A percentile compares a stretch with the other conserved stretches of the same genome.
Conservation (phyloP, 30 jellyfish, hydroid and myxozoan genomes). For the Aurelia aurita region DNA sequence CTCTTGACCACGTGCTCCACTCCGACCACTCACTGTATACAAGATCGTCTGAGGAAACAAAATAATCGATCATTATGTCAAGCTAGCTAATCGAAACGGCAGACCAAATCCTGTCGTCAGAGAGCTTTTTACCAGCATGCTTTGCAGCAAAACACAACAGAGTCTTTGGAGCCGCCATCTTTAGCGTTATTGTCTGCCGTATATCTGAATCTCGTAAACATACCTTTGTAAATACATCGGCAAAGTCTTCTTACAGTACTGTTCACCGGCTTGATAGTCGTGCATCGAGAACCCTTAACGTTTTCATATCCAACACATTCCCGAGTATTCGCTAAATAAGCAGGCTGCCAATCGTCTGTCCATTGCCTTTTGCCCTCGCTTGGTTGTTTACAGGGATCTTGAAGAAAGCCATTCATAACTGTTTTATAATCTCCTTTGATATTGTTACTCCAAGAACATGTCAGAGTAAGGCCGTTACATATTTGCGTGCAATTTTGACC, state of each 20-base stretch:
- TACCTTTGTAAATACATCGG: slow-evolving; percentile 52
- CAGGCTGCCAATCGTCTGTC: slow-evolving; percentile 67
- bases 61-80: too few species aligned
- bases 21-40: slow-evolving; percentile 56
- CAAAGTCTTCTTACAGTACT: slow-evolving; percentile 41
- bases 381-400: background rate
- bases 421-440: background rate
- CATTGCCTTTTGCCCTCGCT: background rate
- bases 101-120: too few species aligned
- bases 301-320: slow-evolving; percentile 45
- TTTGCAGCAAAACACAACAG: too few species aligned
- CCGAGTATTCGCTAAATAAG: background rate
- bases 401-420: background rate
- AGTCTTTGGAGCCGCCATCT: too few species aligned
- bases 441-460: slow-evolving; percentile 37
- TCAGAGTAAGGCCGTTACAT: slow-evolving; percentile 12
- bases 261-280: background rate
- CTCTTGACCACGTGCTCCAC: slow-evolving; percentile 62
- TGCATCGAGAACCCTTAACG: slow-evolving; percentile 28
- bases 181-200: too few species aligned
- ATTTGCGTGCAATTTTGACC: slow-evolving; percentile 48
- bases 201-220: too few species aligned
- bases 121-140: too few species aligned
- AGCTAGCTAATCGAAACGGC: too few species aligned
- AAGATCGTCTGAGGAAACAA: slow-evolving; percentile 18